These are phyloP conservation scores for Corythoichthys haematopterus DNA, from an alignment of 2,113 vertebrate species.

Conservation along the genomic window DNA sequence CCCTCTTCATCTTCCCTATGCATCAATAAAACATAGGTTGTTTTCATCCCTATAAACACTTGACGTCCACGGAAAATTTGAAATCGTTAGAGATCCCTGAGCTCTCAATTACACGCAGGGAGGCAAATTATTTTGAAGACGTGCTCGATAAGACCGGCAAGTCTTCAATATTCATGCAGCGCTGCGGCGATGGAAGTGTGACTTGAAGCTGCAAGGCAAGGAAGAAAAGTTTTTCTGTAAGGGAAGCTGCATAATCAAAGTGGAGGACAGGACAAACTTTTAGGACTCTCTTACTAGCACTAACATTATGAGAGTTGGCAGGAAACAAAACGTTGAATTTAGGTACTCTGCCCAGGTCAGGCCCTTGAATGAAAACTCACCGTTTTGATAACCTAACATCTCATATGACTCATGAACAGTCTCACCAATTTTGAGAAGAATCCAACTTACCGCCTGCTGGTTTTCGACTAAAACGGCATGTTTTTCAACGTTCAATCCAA, in stretches of 20 bases:
- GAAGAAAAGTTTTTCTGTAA: not conserved
- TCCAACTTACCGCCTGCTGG: no score
- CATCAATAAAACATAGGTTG: not conserved
- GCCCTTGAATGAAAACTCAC: no score
- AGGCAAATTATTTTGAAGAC: constrained; percentile 2
- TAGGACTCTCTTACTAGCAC: no score
- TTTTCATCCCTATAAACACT: not conserved
- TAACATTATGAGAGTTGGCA: no score
- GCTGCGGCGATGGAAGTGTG: not conserved
- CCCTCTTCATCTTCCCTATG: not conserved
- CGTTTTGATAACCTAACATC: no score
- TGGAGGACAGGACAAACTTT: not conserved
- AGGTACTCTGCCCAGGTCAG: no score
- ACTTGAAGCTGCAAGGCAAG: not conserved
- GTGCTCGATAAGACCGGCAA: constrained; percentile 9
- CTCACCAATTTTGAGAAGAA: no score
- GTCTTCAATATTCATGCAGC: constrained; percentile 6
- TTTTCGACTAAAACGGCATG: no score
- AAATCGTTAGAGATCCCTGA: not conserved
- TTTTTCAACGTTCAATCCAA: no score
- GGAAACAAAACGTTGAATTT: no score
- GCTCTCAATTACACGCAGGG: constrained; percentile 13
- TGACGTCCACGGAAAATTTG: not conserved
- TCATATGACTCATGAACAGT: no score
- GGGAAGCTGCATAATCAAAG: not conserved